phyloP scores from a whole-genome alignment of 2,888 invertebrate species.

The Parnassius glacialis region DNA sequence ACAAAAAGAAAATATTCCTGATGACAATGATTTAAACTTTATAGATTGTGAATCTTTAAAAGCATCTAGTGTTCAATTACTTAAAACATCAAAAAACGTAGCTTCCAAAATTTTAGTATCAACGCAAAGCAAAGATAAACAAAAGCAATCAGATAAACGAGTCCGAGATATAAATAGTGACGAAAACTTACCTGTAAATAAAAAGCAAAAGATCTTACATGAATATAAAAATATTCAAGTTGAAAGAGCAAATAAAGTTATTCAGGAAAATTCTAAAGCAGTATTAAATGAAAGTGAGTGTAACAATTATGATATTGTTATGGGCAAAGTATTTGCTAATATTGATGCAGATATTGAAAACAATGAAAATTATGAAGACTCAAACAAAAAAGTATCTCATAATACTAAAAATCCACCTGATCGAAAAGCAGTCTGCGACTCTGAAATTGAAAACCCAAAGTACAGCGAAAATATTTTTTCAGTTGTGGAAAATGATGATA shows the following conservation, averaged over 20 bases:
- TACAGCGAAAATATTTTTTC: slow-evolving; percentile 71
- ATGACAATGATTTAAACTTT: slow-evolving; percentile 56
- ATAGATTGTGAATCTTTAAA: slow-evolving; percentile 61
- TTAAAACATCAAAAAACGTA: slow-evolving; percentile 45
- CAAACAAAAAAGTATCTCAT: background rate
- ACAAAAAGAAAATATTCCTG: slow-evolving; percentile 26
- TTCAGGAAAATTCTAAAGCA: slow-evolving; percentile 26
- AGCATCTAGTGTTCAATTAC: slow-evolving; percentile 47
- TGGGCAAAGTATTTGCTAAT: slow-evolving; percentile 65
- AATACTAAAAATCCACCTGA: background rate
- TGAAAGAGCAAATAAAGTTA: slow-evolving; percentile 16
- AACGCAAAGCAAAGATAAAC: slow-evolving; percentile 39
- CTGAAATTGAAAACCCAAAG: slow-evolving; percentile 36
- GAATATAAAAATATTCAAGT: slow-evolving; percentile 24
- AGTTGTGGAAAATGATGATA: slow-evolving; percentile 49
- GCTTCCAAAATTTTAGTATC: slow-evolving; percentile 60
- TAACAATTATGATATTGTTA: slow-evolving; percentile 61
- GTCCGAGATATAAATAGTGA: slow-evolving; percentile 42
- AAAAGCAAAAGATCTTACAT: slow-evolving; percentile 48
- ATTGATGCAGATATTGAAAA: slow-evolving; percentile 64
- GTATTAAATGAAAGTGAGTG: slow-evolving; percentile 50
- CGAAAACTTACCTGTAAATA: slow-evolving; percentile 42
- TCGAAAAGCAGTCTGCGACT: too few relatives aligned
- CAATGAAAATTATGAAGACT: slow-evolving; percentile 24
- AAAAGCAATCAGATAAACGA: slow-evolving; percentile 51